Percentiles rank a stretch among this genome's conserved stretches.
phyloP scores from a whole-genome alignment of 2,888 invertebrate species.

The Rhodophaea formosa region DNA sequence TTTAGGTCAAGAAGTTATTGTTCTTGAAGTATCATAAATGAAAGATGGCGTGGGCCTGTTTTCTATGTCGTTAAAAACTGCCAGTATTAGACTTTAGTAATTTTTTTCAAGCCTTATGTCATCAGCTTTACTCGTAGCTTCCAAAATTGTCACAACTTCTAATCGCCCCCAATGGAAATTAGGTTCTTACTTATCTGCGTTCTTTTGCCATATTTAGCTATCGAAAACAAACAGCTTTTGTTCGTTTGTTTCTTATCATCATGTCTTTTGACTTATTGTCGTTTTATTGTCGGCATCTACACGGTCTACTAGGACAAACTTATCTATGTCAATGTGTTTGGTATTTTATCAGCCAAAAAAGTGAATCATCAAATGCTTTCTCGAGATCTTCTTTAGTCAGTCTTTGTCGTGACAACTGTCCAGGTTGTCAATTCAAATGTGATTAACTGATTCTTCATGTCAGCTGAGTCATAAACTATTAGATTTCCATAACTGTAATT shows the following conservation, averaged over 20 bases:
- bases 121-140: no score
- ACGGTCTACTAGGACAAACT: neutral
- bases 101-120: no score
- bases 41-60: no score
- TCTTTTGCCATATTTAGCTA: neutral
- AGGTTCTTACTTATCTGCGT: neutral
- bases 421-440: no score
- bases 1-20: no score
- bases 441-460: no score
- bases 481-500: no score
- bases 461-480: no score
- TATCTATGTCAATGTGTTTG: neutral
- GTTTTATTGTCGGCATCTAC: neutral
- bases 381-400: neutral
- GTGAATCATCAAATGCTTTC: neutral
- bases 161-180: neutral
- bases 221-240: slow-evolving; percentile 1
- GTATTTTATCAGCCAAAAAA: neutral
- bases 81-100: no score
- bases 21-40: no score
- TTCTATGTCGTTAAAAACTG: no score
- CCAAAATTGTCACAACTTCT: neutral
- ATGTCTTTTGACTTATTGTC: neutral
- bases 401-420: neutral
- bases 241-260: slow-evolving; percentile 1